These are phyloP conservation scores for Etheostoma cragini DNA, from an alignment of 2,113 vertebrate genomes.

Conservation along the genomic window DNA sequence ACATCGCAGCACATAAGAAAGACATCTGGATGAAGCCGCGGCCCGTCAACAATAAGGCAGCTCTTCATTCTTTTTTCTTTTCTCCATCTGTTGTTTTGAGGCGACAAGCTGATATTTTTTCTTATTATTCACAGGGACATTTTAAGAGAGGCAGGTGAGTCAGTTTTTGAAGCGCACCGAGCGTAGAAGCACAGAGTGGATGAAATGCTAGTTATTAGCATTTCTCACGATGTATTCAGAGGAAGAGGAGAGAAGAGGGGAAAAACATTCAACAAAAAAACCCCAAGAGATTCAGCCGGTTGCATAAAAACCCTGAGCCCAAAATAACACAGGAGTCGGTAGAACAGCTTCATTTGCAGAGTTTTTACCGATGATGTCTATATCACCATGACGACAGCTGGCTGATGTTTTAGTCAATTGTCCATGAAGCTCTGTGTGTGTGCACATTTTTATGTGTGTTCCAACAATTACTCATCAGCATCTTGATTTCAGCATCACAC, in stretches of 20 bases:
- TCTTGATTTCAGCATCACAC: slow-evolving; percentile 13
- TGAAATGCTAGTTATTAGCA: slow-evolving; percentile 75
- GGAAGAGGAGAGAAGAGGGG: slow-evolving; percentile 32
- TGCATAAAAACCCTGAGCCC: slow-evolving; percentile 44
- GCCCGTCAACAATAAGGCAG: slow-evolving; percentile 32
- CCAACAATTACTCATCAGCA: slow-evolving; percentile 35
- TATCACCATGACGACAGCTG: slow-evolving; percentile 69
- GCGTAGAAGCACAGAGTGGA: slow-evolving; percentile 49
- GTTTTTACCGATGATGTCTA: slow-evolving; percentile 58
- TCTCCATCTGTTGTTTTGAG: slow-evolving; percentile 31
- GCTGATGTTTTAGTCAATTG: slow-evolving; percentile 41
- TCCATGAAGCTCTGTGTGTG: background rate
- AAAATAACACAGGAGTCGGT: slow-evolving; percentile 62
- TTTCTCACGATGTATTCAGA: slow-evolving; percentile 74
- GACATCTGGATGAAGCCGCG: slow-evolving; percentile 26
- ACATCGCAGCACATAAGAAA: background rate
- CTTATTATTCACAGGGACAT: slow-evolving; percentile 62
- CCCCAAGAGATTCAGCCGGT: slow-evolving; percentile 53
- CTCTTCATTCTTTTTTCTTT: background rate
- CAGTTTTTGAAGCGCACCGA: slow-evolving; percentile 53
- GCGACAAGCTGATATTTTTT: slow-evolving; percentile 20
- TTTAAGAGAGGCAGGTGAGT: slow-evolving; percentile 66
- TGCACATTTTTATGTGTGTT: background rate
- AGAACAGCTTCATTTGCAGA: slow-evolving; percentile 56
- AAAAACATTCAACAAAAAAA: slow-evolving; percentile 43